These are phyloP conservation scores for Caiman crocodilus DNA, from an alignment of 2,797 vertebrate genomes.

Conservation along the genomic window DNA sequence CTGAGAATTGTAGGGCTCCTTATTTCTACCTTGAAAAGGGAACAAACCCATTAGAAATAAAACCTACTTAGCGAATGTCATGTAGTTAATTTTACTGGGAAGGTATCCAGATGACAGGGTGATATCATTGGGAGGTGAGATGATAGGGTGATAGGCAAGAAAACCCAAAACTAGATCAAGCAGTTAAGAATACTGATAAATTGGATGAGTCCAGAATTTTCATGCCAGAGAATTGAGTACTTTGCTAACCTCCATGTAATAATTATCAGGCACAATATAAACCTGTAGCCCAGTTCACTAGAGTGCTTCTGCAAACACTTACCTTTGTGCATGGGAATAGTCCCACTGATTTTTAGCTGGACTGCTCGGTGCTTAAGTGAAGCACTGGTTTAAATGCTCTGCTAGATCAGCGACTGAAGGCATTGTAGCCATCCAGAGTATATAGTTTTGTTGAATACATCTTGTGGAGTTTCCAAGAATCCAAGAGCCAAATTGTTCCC, in stretches of 20 bases:
- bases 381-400: constrained; percentile 12
- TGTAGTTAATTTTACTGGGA: constrained; percentile 20
- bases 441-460: neutral
- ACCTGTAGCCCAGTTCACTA: neutral
- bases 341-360: neutral
- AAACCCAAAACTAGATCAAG: neutral
- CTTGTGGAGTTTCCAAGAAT: neutral
- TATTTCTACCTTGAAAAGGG: constrained; percentile 23
- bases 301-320: neutral
- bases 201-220: neutral
- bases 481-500: neutral
- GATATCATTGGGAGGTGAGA: neutral
- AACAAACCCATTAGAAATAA: neutral
- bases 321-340: neutral
- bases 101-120: neutral
- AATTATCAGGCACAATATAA: neutral
- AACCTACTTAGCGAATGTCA: neutral
- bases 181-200: neutral
- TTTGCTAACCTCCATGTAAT: neutral
- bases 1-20: constrained; percentile 6
- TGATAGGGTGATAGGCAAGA: neutral
- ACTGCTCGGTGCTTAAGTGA: neutral
- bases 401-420: constrained; percentile 8
- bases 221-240: neutral
- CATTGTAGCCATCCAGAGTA: neutral